phyloP scores from a whole-genome alignment of 1,140 invertebrate species.

The Apis cerana region DNA sequence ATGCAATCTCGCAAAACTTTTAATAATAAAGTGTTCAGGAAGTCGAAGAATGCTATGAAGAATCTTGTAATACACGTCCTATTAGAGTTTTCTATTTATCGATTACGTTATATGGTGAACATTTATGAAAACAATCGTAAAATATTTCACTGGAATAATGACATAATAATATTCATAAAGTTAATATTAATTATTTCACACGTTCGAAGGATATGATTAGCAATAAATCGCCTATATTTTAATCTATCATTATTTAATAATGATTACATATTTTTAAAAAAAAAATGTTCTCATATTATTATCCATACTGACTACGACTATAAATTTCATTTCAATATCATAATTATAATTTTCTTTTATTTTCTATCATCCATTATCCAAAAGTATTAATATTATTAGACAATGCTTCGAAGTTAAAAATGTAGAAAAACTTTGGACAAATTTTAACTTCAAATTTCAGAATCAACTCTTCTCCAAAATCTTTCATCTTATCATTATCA shows the following conservation, averaged over 20 bases:
- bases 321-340: too few species aligned
- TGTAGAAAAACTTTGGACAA: too few species aligned
- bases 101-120: not conserved
- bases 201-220: not conserved
- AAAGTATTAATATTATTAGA: too few species aligned
- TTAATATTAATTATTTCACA: not conserved
- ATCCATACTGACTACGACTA: too few species aligned
- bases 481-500: conserved; percentile 1
- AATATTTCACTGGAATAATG: not conserved
- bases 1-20: conserved; percentile 19
- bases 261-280: too few species aligned
- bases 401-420: too few species aligned
- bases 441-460: too few species aligned
- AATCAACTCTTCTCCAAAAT: not conserved
- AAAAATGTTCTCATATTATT: too few species aligned
- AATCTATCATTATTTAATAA: too few species aligned
- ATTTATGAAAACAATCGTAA: not conserved
- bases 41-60: conserved; percentile 8
- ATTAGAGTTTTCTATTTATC: conserved; percentile 21
- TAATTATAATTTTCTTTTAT: too few species aligned
- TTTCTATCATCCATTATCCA: not conserved
- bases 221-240: not conserved
- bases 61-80: conserved; percentile 11
- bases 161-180: not conserved
- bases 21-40: conserved; percentile 27